Base-by-base conservation (phyloP, 2,113 vertebrate genomes). In the Cochlearius cochlearius region DNA sequence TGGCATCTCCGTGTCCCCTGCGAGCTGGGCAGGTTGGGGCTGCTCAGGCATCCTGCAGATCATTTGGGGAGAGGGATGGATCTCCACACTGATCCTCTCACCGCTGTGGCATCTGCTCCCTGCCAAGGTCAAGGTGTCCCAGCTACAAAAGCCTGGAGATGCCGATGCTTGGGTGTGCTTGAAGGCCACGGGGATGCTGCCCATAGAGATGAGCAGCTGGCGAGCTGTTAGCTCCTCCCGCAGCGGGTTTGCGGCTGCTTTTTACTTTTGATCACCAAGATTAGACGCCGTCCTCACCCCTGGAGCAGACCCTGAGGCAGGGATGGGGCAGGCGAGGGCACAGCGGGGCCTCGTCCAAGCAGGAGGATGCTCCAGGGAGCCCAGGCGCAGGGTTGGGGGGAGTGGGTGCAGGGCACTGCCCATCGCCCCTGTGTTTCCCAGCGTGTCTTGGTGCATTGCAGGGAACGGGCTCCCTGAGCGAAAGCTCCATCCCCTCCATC, bases 401-500 rank as follows among this genome's bases (percentile, higher is more conserved):
- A 12, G 17, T 0, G 19, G 23, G 29, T 4, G 20, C 12, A 7
- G 0, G 2, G 10, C 1, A 3, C 22, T 41, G 52, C 71, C 79
- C 3, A 8, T 75, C 2, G 2, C 30, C 63, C 32, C n/a, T 6
- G 5, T 69, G 10, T 96, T 93, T 38, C 82, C 72, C 93, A 49
- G 4, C 68, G 1, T 20, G n/a, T 87, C 56, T 68, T 3, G 81
- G 1, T 95, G 56, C 30, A 0, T 88, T 93, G 22, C 95, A 99
- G 99, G 98, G 97, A 71, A 98, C 98, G 11, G 94, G 98, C 20
- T 99, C 99, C 45, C 92, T 98, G 94, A 98, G 98, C 7, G 98
- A 98, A 94, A 99, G 99, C 92, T 99, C 99, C 41, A 98, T 98
- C 90, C 98, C 98, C 27, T 98, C 99, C 43, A 82, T 98, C 78